Evolutionary conservation across 2,888 invertebrate genomes (phyloP), one percentile per base, ranked within the genome.

Genomic region (Drosophila pseudotakahashii): DNA sequence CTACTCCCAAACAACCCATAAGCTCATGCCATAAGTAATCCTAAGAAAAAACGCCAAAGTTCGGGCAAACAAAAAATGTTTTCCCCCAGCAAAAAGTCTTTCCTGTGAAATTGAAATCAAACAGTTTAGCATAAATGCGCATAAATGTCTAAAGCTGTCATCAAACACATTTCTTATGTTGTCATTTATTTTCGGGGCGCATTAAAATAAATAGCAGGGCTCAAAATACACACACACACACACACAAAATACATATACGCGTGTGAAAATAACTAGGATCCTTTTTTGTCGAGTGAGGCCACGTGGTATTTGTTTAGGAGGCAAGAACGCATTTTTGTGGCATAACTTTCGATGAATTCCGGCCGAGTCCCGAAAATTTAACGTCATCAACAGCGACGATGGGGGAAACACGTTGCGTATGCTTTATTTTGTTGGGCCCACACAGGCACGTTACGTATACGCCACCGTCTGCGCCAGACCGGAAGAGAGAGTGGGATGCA

Each of bases 101-200:
- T 9, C 44, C 34, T 32, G 37, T 13, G 26, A 68, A 75, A 73
- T 71, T 62, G 73, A 75, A 88, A 78, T 81, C 82, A 75, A 83
- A 82, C 69, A 86, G 80, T 77, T 82, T 85, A 84, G 81, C 81
- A 84, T 88, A 88, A 84, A 83, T 86, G 83, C 81, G 88, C 74
- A 82, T 82, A 86, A 82, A 86, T 80, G 78, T 86, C 83, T 83
- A 82, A 67, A 88, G 86, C 83, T 82, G 86, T 86, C 88, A 75
- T 75, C 84, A 78, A 83, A 83, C 63, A 88, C 77, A 85, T 74
- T 81, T 77, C 77, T 77, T 74, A 66, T 67, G 55, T 72, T 73
- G 75, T 74, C 80, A 77, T 71, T 82, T 67, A 67, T 66, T 66
- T 66, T 34, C 11, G 37, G 34, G 37, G 45, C 34, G 47, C 53